Evolutionary conservation across 2,113 vertebrate genomes (phyloP).

Genomic region (Castor canadensis): DNA sequence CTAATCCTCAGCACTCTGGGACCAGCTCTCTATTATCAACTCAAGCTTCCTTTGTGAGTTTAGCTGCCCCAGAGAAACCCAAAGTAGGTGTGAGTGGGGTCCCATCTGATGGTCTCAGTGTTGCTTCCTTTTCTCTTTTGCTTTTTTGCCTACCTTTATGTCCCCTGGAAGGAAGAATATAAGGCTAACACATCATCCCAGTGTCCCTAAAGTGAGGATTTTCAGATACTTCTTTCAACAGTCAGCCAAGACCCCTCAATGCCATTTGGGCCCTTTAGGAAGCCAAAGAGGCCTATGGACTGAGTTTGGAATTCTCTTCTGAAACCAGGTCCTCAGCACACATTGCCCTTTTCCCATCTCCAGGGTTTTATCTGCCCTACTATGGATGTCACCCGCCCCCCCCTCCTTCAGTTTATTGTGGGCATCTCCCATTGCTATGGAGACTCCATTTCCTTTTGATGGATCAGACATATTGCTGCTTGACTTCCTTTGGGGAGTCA

Average conservation of each 20-base stretch:
- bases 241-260: background rate
- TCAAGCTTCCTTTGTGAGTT: background rate
- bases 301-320: background rate
- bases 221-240: background rate
- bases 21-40: background rate
- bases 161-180: background rate
- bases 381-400: background rate
- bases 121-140: background rate
- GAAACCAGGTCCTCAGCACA: background rate
- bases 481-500: background rate
- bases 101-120: background rate
- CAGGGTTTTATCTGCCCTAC: background rate
- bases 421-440: background rate
- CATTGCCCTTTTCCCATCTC: background rate
- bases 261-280: no score
- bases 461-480: background rate
- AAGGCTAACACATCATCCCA: background rate
- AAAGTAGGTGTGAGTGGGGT: background rate
- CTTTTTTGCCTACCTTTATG: no score
- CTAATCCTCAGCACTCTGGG: background rate
- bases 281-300: accelerated
- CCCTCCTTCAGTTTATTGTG: background rate
- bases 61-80: background rate
- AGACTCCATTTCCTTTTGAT: background rate
- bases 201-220: background rate